These are phyloP conservation scores for Myotis findleyi DNA, from an alignment of 2,797 vertebrate species.

Conservation along the genomic window DNA sequence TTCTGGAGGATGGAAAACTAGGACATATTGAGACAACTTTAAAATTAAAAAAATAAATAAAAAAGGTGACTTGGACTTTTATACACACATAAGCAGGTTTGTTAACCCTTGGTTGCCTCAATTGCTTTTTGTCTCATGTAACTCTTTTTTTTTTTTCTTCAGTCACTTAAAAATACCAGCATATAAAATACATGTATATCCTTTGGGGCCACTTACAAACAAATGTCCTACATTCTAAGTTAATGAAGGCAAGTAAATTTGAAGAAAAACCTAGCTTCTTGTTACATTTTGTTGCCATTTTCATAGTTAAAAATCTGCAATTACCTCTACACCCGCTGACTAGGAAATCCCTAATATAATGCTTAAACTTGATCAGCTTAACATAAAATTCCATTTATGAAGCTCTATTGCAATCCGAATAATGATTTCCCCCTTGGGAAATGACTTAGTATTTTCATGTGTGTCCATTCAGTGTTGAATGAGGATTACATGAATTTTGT, in stretches of 20 bases:
- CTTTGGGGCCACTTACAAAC: not conserved
- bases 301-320: not conserved
- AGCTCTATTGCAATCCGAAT: not conserved
- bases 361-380: not conserved
- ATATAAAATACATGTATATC: not conserved
- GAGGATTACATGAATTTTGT: not conserved
- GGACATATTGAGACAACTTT: not conserved
- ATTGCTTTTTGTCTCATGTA: not conserved
- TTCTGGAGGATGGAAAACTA: not conserved
- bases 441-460: not conserved
- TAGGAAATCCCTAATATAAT: constrained; percentile 20
- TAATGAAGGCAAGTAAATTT: not conserved
- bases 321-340: not conserved
- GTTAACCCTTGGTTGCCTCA: not conserved
- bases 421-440: not conserved
- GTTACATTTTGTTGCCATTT: not conserved
- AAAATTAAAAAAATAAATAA: not conserved
- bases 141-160: not conserved
- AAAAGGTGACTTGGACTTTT: not conserved
- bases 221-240: not conserved
- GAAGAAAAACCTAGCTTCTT: not conserved
- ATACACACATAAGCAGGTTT: not conserved
- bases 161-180: not conserved
- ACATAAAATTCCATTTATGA: constrained; percentile 6
- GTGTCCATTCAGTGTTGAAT: not conserved